These are phyloP conservation scores for Yponomeuta sedellus DNA, from an alignment of 2,888 invertebrate species.

Conservation along the genomic window DNA sequence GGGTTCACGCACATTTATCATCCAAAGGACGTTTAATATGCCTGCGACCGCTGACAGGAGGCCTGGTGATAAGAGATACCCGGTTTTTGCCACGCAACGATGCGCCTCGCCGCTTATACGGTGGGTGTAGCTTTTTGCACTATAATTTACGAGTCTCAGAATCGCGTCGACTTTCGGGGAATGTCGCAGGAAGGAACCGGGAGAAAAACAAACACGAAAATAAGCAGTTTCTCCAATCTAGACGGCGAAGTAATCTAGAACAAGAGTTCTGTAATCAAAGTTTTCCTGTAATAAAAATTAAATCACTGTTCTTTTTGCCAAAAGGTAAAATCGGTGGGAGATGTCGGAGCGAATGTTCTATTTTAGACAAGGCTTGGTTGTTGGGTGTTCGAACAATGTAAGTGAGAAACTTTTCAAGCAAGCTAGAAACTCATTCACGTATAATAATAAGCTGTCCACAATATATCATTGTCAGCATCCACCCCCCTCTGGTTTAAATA, in stretches of 20 bases:
- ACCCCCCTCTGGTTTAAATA: neutral
- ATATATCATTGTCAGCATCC: neutral
- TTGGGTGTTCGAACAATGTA: neutral
- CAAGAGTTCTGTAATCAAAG: neutral
- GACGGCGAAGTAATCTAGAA: neutral
- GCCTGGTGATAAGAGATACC: conserved; percentile 19
- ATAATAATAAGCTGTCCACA: conserved; percentile 10
- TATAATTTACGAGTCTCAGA: neutral
- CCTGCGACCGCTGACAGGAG: conserved; percentile 57
- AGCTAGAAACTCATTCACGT: neutral
- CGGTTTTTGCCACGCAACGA: conserved; percentile 14
- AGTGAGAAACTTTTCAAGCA: neutral
- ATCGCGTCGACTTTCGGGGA: neutral
- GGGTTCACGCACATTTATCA: conserved; percentile 57
- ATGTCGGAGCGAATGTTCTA: neutral
- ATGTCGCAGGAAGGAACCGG: neutral
- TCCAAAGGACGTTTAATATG: conserved; percentile 68
- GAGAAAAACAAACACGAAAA: neutral
- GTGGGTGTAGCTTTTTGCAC: conserved; percentile 16
- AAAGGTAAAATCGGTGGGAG: neutral
- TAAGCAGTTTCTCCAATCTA: neutral
- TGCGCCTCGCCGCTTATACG: conserved; percentile 10
- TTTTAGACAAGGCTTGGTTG: neutral
- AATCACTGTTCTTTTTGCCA: neutral
- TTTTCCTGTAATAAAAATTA: neutral